Evolutionary conservation across 2,113 vertebrate genomes (phyloP).

Genomic region (Petroica traversi): DNA sequence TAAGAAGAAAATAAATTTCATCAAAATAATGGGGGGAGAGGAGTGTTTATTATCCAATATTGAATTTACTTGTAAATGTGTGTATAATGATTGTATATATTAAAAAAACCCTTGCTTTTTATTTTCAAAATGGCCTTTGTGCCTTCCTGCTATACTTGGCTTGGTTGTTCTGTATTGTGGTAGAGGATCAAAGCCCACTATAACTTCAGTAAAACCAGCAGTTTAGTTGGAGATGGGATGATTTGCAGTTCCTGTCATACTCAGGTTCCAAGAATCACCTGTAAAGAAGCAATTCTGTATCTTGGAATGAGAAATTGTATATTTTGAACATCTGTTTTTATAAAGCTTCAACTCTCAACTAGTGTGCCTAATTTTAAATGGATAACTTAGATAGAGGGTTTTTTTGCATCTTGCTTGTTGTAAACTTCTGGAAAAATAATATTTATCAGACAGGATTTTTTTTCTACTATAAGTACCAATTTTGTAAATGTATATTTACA

Average conservation of each 20-base stretch:
- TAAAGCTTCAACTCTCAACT: neutral
- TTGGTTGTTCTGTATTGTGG: slow-evolving; percentile 43
- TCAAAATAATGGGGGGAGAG: neutral
- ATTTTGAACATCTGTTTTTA: slow-evolving; percentile 4
- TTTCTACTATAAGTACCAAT: neutral
- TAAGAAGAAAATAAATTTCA: neutral
- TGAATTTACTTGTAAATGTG: neutral
- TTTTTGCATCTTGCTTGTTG: neutral
- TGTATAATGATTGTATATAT: neutral
- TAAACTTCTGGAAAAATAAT: neutral
- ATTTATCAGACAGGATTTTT: neutral
- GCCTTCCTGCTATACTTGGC: slow-evolving; percentile 65
- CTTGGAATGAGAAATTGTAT: neutral
- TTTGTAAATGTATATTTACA: neutral
- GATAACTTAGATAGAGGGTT: neutral
- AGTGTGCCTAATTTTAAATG: neutral
- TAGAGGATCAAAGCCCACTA: slow-evolving; percentile 62
- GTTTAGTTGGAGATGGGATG: slow-evolving; percentile 74
- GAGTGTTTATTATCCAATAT: neutral
- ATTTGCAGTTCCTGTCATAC: slow-evolving; percentile 68
- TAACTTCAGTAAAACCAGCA: slow-evolving; percentile 25
- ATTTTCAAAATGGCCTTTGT: neutral
- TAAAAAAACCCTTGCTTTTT: neutral
- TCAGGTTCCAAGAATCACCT: slow-evolving; percentile 30
- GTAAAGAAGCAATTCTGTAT: slow-evolving; percentile 24